Percentiles rank a stretch among this genome's conserved stretches.
phyloP scores from a whole-genome alignment of 2,113 vertebrate species.

The Hemibagrus wyckioides region DNA sequence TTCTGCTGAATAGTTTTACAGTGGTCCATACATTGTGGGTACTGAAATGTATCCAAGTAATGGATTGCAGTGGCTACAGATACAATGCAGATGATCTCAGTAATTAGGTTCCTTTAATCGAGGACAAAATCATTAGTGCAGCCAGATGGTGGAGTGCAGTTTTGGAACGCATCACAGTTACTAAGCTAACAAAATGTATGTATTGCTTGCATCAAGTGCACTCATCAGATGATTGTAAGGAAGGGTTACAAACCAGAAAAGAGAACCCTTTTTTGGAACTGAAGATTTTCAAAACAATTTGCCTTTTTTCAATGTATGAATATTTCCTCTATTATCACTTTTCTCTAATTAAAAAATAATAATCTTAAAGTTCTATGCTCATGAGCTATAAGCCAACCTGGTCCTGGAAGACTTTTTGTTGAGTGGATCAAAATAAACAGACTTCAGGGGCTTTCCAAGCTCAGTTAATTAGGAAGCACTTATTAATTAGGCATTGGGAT shows the following conservation, averaged over 20 bases:
- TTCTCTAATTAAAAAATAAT: background rate
- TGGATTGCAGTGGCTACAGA: background rate
- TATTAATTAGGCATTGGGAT: constrained; percentile 23
- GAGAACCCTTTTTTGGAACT: background rate
- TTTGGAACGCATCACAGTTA: background rate
- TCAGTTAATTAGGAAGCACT: constrained; percentile 38
- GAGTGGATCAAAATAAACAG: background rate
- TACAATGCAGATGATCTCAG: background rate
- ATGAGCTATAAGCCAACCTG: background rate
- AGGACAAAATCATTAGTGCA: background rate
- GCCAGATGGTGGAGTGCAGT: background rate
- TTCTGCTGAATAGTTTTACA: background rate
- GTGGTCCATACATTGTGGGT: background rate
- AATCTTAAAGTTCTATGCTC: background rate
- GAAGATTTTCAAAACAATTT: background rate
- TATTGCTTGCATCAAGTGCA: background rate
- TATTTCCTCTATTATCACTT: background rate
- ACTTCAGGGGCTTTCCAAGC: constrained; percentile 5
- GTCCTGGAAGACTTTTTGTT: constrained; percentile 4
- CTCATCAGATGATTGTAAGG: background rate
- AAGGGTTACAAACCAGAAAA: background rate
- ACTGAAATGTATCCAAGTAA: background rate
- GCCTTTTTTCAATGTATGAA: background rate
- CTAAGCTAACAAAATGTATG: background rate
- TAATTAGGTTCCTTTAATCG: constrained; percentile 9